A percentile compares a stretch with the other conserved stretches of the same genome.
These are phyloP conservation scores for Nebria ingens DNA, from an alignment of 1,140 invertebrate genomes.

Conservation along the genomic window DNA sequence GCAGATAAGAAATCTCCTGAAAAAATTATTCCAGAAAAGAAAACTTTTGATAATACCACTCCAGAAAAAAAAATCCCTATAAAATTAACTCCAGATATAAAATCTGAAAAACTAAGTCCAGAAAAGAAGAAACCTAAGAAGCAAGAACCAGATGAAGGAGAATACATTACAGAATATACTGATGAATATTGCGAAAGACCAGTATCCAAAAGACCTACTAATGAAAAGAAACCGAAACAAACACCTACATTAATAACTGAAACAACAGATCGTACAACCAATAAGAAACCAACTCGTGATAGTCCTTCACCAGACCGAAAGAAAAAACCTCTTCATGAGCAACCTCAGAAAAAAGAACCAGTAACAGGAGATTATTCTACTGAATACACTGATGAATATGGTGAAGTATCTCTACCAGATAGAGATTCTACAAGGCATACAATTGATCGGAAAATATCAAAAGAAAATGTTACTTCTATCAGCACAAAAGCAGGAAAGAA, in stretches of 20 bases:
- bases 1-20: not conserved
- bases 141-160: constrained; percentile 20
- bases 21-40: not conserved
- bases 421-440: not conserved
- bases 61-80: constrained; percentile 19
- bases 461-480: not conserved
- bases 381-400: constrained; percentile 16
- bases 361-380: constrained; percentile 20
- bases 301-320: not conserved
- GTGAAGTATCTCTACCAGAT: not conserved
- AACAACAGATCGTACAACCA: not conserved
- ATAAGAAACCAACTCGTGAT: not conserved
- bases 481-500: too few relatives aligned
- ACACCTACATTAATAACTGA: not conserved
- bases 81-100: constrained; percentile 13
- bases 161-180: constrained; percentile 19
- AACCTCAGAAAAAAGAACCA: constrained; percentile 16
- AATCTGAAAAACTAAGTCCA: constrained; percentile 16
- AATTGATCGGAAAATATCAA: not conserved
- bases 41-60: constrained; percentile 10
- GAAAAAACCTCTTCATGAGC: constrained; percentile 18
- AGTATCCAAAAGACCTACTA: not conserved
- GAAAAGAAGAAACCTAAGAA: constrained; percentile 16
- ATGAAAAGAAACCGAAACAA: not conserved
- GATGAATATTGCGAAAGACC: constrained; percentile 6